Base-by-base conservation (phyloP, 2,888 invertebrate species). In the Cosmopolites sordidus region DNA sequence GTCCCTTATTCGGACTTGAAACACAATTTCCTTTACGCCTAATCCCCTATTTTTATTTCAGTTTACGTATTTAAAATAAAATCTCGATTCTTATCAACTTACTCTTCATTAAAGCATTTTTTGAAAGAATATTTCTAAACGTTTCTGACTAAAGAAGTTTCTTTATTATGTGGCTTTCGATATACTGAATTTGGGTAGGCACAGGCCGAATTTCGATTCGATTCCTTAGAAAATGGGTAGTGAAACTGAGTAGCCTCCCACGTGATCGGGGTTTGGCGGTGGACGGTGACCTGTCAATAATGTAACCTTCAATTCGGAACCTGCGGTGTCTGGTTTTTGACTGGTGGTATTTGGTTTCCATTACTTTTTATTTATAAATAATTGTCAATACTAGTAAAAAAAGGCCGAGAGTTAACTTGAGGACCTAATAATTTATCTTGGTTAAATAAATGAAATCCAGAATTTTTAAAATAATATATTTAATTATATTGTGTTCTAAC, bases 121-220 rank as follows among this genome's bases (percentile, higher is more conserved):
- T 27, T 42, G 38, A n/a, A 43, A 43, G n/a, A n/a, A 43, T 38
- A n/a, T n/a, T 43, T 18, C 33, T 16, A 45, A 6, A 27, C 27
- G 9, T 6, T 45, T 43, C 44, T 22, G 51, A 58, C 57, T 57
- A 58, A 48, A 52, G 42, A 16, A 33, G 30, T 22, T 44, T 33
- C 11, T 30, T 39, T 56, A 29, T 57, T 56, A 56, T 18, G 60
- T 51, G n/a, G n/a, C n/a, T 44, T 53, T 53, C 18, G 62, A 72
- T 48, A 66, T 60, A 48, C 62, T 62, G 68, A 76, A 81, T 69
- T 79, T 81, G 1, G 99, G 99, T 66, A 99, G 78, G 62, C 91
- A 92, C 52, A 99, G 83, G 22, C 99, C 99, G 73, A 99, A 99
- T 76, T 98, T 98, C 63, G 93, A 90, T 78, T 99, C 98, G 59